Percentiles rank a stretch among this genome's conserved stretches.
Evolutionary conservation across 2,797 vertebrate species (phyloP).

Genomic region (Diplodus puntazzo): DNA sequence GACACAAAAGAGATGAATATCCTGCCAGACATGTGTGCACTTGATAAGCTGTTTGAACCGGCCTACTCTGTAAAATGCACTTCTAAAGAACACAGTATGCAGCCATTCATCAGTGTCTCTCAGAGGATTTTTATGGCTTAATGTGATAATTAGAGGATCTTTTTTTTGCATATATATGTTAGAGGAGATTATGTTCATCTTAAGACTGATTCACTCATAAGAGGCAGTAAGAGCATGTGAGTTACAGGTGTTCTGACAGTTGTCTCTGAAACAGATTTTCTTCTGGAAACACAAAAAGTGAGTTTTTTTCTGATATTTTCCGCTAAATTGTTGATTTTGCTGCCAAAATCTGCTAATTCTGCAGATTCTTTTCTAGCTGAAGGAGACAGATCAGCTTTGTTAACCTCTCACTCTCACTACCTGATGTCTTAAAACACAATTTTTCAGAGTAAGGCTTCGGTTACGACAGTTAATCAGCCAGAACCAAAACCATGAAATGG

Average conservation of each 20-base stretch:
- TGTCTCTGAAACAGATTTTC: background rate
- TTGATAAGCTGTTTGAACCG: conserved; percentile 54
- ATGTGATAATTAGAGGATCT: conserved; percentile 19
- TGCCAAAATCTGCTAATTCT: background rate
- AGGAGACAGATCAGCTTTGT: conserved; percentile 9
- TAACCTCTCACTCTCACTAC: background rate
- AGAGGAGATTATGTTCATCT: conserved; percentile 9
- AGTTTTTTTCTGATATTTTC: background rate
- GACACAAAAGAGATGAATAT: conserved; percentile 53
- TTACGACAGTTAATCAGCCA: conserved; percentile 6
- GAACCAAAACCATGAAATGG: conserved; percentile 24
- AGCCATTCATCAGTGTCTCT: conserved; percentile 20
- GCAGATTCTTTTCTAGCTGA: background rate
- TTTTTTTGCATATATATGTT: background rate
- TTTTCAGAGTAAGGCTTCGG: background rate
- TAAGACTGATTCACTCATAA: background rate
- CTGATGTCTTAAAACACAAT: background rate
- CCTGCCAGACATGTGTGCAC: conserved; percentile 63
- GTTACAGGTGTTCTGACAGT: background rate
- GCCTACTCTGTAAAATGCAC: conserved; percentile 36
- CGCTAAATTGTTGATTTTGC: background rate
- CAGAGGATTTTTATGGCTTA: conserved; percentile 33
- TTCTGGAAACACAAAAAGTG: background rate
- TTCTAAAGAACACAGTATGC: conserved; percentile 11
- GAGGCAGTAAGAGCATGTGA: background rate